Base-by-base conservation (phyloP, 2,888 invertebrate genomes). In the Caenorhabditis becei region DNA sequence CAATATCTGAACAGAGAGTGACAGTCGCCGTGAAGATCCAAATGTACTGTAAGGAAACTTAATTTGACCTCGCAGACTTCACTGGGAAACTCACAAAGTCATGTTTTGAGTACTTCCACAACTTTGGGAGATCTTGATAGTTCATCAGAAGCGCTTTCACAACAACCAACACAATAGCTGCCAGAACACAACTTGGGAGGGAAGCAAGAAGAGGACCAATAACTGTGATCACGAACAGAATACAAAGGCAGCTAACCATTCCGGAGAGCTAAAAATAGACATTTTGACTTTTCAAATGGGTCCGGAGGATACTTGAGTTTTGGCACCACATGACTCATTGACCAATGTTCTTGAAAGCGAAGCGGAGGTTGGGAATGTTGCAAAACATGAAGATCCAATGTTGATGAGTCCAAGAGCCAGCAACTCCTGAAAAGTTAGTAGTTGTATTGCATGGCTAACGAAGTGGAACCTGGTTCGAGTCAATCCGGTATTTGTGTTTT, bases 121-220 rank as follows among this genome's bases (percentile, higher is more conserved):
- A 94, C 84, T 93, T 93, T 7, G 92, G 91, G 0, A 96, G 92
- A 61, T 95, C 94, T 91, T 93, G 87, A n/a, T 94, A 93, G 92
- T 95, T 95, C 90, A 94, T 92, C 67, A 92, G 89, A 7, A 92
- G 88, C 0, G 92, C 91, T 80, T 92, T 89, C 16, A 92, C 86
- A 0, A 92, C 90, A 0, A 92, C 91, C n/a, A 92, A 86, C 35
- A 92, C 92, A 59, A 92, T 92, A 20, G 91, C 88, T 3, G 91
- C 91, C 0, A 92, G 88, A 1, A 92, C 89, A 32, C 88, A 88
- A 91, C 94, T 93, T 66, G 97, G 97, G 79, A 97, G 92, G 54
- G 94, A 93, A 91, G 95, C 94, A 91, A 97, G 96, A 91, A 95
- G 94, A 32, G 96, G 96, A 0, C 95, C 96, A 82, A 97, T 93